phyloP scores from a whole-genome alignment of 1,140 invertebrate species.

The Ridgeia piscesae region DNA sequence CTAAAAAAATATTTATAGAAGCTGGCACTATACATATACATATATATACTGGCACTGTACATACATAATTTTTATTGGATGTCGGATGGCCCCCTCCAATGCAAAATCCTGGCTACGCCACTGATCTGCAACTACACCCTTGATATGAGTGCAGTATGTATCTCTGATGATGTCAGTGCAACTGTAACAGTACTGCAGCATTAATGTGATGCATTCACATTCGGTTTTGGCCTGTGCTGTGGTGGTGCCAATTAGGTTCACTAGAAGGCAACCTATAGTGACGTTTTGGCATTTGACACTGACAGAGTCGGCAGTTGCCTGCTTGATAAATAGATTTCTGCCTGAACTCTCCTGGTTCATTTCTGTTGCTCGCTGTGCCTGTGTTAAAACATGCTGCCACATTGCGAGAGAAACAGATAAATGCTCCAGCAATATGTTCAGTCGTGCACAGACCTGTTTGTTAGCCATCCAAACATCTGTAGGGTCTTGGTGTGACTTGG shows the following conservation, averaged over 20 bases:
- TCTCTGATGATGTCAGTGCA: not conserved
- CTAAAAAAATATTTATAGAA: too few species aligned
- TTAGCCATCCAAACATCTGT: not conserved
- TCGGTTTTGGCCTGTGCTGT: not conserved
- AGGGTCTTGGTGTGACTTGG: not conserved
- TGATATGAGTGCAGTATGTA: not conserved
- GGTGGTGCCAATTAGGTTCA: not conserved
- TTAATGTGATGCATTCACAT: not conserved
- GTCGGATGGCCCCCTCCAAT: too few species aligned
- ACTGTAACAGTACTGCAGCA: not conserved
- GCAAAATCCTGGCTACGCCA: too few species aligned
- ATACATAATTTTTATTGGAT: too few species aligned
- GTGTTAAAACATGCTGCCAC: not conserved
- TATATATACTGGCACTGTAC: too few species aligned
- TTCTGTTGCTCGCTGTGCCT: not conserved
- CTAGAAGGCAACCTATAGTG: not conserved
- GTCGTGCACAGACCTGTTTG: not conserved
- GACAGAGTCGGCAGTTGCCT: not conserved
- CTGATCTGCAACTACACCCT: too few species aligned
- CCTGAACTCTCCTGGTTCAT: not conserved
- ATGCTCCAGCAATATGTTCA: not conserved
- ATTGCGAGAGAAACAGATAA: not conserved
- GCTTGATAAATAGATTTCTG: constrained; percentile 1
- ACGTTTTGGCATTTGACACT: not conserved
- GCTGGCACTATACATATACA: too few species aligned